A percentile compares a stretch with the other conserved stretches of the same genome.
Evolutionary conservation across 2,888 invertebrate genomes (phyloP).

Genomic region (Acrobasis consociella): DNA sequence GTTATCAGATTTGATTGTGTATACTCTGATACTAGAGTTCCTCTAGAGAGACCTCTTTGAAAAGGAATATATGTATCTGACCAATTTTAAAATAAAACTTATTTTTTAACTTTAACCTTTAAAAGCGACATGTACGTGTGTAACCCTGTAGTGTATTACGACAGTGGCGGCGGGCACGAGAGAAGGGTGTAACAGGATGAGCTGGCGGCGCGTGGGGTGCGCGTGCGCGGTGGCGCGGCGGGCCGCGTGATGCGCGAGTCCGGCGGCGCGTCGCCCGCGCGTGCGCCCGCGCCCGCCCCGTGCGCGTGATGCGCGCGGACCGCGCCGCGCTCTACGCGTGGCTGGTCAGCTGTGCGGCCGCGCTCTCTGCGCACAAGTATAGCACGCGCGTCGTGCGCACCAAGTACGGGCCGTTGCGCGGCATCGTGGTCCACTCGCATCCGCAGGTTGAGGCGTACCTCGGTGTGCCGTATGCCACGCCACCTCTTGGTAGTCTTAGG

Average conservation of each 20-base stretch:
- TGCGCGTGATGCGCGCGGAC: conserved; percentile 77
- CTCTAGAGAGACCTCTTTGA: no score
- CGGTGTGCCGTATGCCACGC: conserved; percentile 96
- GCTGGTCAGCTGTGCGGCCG: conserved; percentile 80
- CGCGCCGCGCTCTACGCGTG: conserved; percentile 82
- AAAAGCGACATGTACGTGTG: neutral
- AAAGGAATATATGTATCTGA: no score
- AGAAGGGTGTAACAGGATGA: conserved; percentile 62
- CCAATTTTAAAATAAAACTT: no score
- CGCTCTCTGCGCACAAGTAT: conserved; percentile 87
- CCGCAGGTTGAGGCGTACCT: conserved; percentile 95
- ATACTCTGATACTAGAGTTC: neutral
- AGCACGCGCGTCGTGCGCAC: conserved; percentile 93
- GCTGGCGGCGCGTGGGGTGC: conserved; percentile 52
- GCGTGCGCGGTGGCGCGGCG: conserved; percentile 49
- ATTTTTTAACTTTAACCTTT: no score
- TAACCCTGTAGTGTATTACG: conserved; percentile 29
- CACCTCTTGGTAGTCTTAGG: conserved; percentile 94
- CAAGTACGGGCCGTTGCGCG: conserved; percentile 94
- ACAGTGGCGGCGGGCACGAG: conserved; percentile 65
- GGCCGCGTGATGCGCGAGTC: conserved; percentile 64
- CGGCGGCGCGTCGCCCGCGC: conserved; percentile 59
- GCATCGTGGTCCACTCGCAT: conserved; percentile 90
- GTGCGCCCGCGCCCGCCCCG: conserved; percentile 52
- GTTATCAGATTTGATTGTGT: neutral